Percentiles rank a stretch among this genome's conserved stretches.
Evolutionary conservation across 2,113 vertebrate species (phyloP).

Genomic region (Dasyurus viverrinus): DNA sequence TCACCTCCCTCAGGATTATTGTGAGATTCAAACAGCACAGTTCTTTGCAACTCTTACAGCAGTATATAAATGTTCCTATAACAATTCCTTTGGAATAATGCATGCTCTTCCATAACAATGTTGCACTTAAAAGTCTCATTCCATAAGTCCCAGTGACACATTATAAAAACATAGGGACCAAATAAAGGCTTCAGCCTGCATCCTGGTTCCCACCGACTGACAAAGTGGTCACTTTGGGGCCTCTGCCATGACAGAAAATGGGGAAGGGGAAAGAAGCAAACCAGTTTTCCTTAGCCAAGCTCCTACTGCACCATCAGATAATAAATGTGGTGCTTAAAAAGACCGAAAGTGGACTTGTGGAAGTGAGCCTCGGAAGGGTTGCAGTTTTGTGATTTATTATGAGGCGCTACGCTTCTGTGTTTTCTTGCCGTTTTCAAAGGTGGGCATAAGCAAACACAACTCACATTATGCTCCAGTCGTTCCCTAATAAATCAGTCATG

Average conservation of each 20-base stretch:
- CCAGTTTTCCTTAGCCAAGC: not conserved
- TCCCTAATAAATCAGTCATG: not conserved
- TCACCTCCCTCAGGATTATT: too few relatives aligned
- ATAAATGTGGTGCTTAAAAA: not conserved
- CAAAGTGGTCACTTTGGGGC: not conserved
- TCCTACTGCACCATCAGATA: not conserved
- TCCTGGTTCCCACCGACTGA: not conserved
- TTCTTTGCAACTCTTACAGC: too few relatives aligned
- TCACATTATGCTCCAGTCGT: not conserved
- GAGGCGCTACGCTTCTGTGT: not conserved
- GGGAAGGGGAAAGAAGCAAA: not conserved
- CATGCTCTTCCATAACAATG: too few relatives aligned
- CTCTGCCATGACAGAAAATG: not conserved
- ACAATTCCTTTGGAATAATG: too few relatives aligned
- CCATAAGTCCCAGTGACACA: not conserved
- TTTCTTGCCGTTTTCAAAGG: not conserved
- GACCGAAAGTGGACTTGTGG: not conserved
- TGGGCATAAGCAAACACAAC: not conserved
- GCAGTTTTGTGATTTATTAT: not conserved
- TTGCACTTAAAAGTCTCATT: too few relatives aligned
- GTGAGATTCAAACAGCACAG: too few relatives aligned
- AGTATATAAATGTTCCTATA: too few relatives aligned
- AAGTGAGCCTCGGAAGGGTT: not conserved
- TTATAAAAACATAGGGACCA: not conserved
- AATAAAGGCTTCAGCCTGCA: not conserved